Conservation (phyloP, 2,113 vertebrate genomes). For the Megaptera novaeangliae region DNA sequence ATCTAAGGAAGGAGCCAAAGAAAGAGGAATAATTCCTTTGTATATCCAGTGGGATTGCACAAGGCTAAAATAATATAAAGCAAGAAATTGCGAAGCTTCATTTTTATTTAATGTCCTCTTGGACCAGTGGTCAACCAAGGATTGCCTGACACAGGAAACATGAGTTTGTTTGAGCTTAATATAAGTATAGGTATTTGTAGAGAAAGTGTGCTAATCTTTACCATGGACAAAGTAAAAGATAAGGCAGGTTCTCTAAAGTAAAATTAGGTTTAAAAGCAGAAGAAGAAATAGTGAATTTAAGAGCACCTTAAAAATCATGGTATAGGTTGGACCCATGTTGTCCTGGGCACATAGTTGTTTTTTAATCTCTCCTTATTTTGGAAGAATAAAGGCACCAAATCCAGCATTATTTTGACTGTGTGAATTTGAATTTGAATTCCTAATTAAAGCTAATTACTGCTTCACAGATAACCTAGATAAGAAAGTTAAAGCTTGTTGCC, state of each 20-base stretch:
- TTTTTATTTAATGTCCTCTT: background rate
- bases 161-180: background rate
- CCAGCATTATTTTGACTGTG: conserved; percentile 10
- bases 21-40: background rate
- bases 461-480: conserved; percentile 29
- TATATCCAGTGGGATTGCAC: background rate
- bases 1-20: conserved; percentile 6
- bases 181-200: background rate
- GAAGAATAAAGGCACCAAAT: background rate
- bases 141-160: background rate
- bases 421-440: conserved; percentile 3
- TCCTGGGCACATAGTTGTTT: background rate
- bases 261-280: background rate
- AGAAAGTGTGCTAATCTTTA: background rate
- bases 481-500: conserved; percentile 52
- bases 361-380: background rate
- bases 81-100: background rate
- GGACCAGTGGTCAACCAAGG: background rate
- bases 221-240: background rate
- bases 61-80: background rate
- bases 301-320: background rate
- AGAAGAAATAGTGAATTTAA: background rate
- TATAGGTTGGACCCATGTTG: background rate
- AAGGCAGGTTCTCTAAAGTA: background rate
- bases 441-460: background rate